Base-by-base conservation (phyloP, 2,888 invertebrate species). In the Tenthredo distinguenda region DNA sequence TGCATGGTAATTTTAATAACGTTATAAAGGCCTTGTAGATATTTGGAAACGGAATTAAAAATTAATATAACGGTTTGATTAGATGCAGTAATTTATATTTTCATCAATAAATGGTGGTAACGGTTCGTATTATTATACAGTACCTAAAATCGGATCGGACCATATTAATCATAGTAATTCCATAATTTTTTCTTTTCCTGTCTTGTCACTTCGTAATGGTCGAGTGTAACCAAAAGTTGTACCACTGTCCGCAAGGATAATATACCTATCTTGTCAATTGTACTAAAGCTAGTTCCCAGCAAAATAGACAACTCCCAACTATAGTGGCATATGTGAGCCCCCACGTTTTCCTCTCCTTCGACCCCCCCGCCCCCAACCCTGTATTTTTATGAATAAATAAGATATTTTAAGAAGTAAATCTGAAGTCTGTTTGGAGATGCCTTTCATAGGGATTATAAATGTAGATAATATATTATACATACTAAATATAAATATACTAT, bases 331-430 rank as follows among this genome's bases (percentile, higher is more conserved):
- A 47, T 43, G 62, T 81, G 21, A 81, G 81, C 34, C 18, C 68
- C 10, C 4, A 3, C 40, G 1, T 55, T n/a, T 55, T 43, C 55
- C 55, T 55, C 18, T n/a, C 62, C 62, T 62, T 26, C 10, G 12
- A 31, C 6, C 40, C 71, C n/a, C 4, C 72, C 21, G 10, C 21
- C 10, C 21, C 47, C 12, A 87, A 90, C 92, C 91, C 88, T 92
- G 93, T 93, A 93, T 93, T 93, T 93, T 93, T 93, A 93, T 93
- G 93, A 93, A 93, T 93, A 93, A 93, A 93, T 93, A 93, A 92
- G 91, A 93, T 93, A 93, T 93, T 93, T 93, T 92, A 92, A 93
- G 90, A 92, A 92, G 90, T 91, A 92, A 93, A 93, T 93, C 92
- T 93, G 92, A 93, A 93, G 93, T 93, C 93, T 93, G 93, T 92